phyloP scores from a whole-genome alignment of 2,113 vertebrate species.

The Callipepla squamata region DNA sequence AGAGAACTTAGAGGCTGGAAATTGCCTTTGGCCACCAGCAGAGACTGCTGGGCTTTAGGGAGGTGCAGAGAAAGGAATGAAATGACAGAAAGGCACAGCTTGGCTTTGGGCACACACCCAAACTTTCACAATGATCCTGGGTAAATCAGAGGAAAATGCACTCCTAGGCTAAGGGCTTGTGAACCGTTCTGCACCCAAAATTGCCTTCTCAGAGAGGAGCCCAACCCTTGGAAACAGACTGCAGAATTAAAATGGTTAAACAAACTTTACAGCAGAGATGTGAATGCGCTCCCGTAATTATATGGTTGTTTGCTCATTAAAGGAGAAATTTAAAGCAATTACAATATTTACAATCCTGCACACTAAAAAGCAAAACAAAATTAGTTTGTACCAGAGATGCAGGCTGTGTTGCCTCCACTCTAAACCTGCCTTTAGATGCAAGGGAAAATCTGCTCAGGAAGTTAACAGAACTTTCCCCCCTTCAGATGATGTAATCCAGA shows the following conservation, averaged over 20 bases:
- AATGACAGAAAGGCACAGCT: background rate
- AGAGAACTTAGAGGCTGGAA: background rate
- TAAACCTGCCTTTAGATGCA: background rate
- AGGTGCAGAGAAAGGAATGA: background rate
- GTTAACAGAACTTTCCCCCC: background rate
- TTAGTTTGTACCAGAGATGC: background rate
- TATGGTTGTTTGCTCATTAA: background rate
- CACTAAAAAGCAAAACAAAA: background rate
- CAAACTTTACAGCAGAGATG: background rate
- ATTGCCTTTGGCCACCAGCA: background rate
- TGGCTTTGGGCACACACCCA: background rate
- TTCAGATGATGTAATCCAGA: background rate
- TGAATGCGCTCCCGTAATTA: background rate
- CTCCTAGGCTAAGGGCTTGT: background rate
- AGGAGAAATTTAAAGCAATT: background rate
- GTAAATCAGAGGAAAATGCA: background rate
- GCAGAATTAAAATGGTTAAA: background rate
- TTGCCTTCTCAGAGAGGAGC: background rate
- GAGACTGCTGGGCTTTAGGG: background rate
- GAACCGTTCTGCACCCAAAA: background rate
- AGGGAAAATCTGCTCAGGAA: rapidly evolving
- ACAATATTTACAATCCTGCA: background rate
- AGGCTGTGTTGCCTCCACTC: background rate
- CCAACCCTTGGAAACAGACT: background rate
- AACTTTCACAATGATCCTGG: background rate